These are phyloP conservation scores for Thaumetopoea pityocampa DNA, from an alignment of 1,140 invertebrate genomes.

Conservation along the genomic window DNA sequence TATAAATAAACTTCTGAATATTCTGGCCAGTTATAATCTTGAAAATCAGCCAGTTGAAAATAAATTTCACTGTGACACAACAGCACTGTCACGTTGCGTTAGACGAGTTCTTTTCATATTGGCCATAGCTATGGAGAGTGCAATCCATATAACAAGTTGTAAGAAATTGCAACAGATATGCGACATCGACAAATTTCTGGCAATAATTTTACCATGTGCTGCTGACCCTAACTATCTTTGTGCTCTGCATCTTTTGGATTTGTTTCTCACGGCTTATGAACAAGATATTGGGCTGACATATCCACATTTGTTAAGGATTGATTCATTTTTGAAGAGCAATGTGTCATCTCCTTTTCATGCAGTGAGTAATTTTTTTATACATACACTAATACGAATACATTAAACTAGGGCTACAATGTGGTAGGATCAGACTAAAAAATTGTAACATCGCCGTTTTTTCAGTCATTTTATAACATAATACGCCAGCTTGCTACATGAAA, in stretches of 20 bases:
- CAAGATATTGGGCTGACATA: slow-evolving; percentile 63
- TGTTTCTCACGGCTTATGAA: slow-evolving; percentile 73
- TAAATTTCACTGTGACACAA: slow-evolving; percentile 49
- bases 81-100: slow-evolving; percentile 37
- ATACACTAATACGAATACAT: too few relatives aligned
- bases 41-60: slow-evolving; percentile 39
- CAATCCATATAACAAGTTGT: slow-evolving; percentile 74
- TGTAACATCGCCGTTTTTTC: too few relatives aligned
- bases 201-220: slow-evolving; percentile 53
- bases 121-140: slow-evolving; percentile 76
- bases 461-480: too few relatives aligned
- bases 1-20: slow-evolving; percentile 44
- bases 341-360: slow-evolving; percentile 80
- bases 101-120: slow-evolving; percentile 73
- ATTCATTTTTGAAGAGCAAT: slow-evolving; percentile 75
- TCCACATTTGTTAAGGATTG: slow-evolving; percentile 71
- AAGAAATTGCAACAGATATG: slow-evolving; percentile 68
- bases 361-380: slow-evolving; percentile 59
- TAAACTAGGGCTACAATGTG: too few relatives aligned
- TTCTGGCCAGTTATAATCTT: slow-evolving; percentile 43
- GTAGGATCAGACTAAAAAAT: too few relatives aligned
- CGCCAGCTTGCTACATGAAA: too few relatives aligned
- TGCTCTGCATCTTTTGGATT: slow-evolving; percentile 69
- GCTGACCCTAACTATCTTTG: slow-evolving; percentile 60
- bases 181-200: slow-evolving; percentile 51